phyloP scores from a whole-genome alignment of 1,140 invertebrate species.

The Xylocopa sonorina region DNA sequence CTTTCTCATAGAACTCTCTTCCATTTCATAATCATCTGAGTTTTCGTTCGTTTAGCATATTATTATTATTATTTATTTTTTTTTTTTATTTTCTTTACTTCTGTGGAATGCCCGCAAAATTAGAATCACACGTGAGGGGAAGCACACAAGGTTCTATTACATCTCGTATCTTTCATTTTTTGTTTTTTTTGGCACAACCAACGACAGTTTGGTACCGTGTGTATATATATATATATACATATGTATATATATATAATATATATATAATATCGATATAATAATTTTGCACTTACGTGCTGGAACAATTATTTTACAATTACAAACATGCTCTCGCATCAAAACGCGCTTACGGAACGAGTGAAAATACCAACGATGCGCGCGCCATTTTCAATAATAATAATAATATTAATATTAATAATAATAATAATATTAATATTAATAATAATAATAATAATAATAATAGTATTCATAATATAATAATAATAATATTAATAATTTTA shows the following conservation, averaged over 20 bases:
- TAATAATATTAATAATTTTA: slow-evolving; percentile 43
- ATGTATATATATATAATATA: slow-evolving; percentile 38
- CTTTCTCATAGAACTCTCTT: not conserved
- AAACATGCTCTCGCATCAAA: slow-evolving; percentile 34
- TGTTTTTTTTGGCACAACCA: slow-evolving; percentile 66
- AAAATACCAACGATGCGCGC: slow-evolving; percentile 43
- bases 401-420: not conserved
- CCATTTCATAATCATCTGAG: not conserved
- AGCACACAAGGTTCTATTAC: slow-evolving; percentile 39
- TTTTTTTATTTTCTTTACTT: slow-evolving; percentile 8
- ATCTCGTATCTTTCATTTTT: slow-evolving; percentile 21
- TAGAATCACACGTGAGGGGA: slow-evolving; percentile 56
- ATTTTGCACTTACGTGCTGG: slow-evolving; percentile 17
- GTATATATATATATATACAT: slow-evolving; percentile 30
- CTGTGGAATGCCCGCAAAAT: slow-evolving; percentile 55
- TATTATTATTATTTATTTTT: not conserved
- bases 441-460: too few relatives aligned
- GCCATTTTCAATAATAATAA: slow-evolving; percentile 34
- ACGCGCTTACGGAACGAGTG: slow-evolving; percentile 28
- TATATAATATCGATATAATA: slow-evolving; percentile 32
- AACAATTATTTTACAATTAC: slow-evolving; percentile 41
- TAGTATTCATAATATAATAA: slow-evolving; percentile 30
- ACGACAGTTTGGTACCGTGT: slow-evolving; percentile 65
- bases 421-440: too few relatives aligned
- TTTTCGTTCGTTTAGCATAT: not conserved